Evolutionary conservation across 2,888 invertebrate genomes (phyloP).

Genomic region (Tetrapedia diversipes): DNA sequence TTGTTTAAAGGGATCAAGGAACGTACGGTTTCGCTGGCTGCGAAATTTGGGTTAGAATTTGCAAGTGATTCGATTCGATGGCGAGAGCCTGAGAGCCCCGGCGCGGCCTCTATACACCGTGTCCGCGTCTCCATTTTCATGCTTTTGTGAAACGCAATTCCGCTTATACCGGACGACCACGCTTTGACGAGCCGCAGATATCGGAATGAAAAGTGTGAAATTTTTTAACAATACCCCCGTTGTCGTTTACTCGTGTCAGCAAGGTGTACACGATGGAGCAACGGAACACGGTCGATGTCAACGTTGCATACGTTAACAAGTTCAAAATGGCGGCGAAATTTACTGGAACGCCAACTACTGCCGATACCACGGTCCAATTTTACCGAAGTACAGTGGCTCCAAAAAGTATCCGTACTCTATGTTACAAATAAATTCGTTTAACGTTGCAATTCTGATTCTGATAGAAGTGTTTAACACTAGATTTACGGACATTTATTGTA

Average conservation of each 20-base stretch:
- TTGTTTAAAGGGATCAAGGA: slow-evolving; percentile 29
- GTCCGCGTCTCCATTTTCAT: slow-evolving; percentile 37
- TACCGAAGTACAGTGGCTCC: no score
- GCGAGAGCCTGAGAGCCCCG: slow-evolving; percentile 5
- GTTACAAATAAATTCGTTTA: no score
- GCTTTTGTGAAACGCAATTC: slow-evolving; percentile 47
- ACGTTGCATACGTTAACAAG: neutral
- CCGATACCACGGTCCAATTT: no score
- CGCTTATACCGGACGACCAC: slow-evolving; percentile 19
- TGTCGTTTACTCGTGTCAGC: neutral
- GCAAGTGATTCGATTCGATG: slow-evolving; percentile 42
- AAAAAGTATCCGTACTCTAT: no score
- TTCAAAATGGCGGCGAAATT: no score
- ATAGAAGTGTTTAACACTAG: no score
- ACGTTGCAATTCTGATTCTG: no score
- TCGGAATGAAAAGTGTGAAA: slow-evolving; percentile 18
- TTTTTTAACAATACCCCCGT: slow-evolving; percentile 28
- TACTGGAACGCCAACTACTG: no score
- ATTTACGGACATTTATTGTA: no score
- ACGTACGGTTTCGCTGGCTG: neutral
- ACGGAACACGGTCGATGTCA: neutral
- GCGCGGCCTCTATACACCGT: no score
- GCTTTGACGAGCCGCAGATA: slow-evolving; percentile 48
- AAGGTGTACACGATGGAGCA: neutral
- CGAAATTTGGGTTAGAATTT: slow-evolving; percentile 44